These are phyloP conservation scores for Petrocephalus schoutedeni DNA, from an alignment of 2,797 vertebrate species.

Conservation along the genomic window DNA sequence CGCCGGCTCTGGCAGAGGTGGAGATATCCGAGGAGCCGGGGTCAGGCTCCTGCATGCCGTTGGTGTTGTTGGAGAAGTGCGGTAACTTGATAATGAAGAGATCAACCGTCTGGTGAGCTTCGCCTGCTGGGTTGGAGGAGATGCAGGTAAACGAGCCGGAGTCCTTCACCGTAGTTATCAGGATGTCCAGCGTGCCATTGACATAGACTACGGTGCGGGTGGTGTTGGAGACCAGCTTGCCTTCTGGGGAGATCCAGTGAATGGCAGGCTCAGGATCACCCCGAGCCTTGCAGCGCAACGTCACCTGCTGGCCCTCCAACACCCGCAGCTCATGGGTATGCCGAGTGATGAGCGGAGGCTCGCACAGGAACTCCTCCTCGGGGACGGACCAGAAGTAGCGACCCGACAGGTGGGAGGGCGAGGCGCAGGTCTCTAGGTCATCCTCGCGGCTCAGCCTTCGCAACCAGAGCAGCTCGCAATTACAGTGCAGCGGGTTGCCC, in stretches of 20 bases:
- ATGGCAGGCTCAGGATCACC: conserved; percentile 93
- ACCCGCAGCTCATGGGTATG: conserved; percentile 90
- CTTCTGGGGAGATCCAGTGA: conserved; percentile 96
- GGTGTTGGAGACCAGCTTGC: conserved; percentile 91
- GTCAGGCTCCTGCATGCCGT: conserved; percentile 81
- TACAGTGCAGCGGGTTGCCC: conserved; percentile 93
- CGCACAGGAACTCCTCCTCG: conserved; percentile 95
- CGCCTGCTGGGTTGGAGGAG: conserved; percentile 92
- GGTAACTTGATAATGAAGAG: conserved; percentile 92
- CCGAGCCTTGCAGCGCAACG: conserved; percentile 85
- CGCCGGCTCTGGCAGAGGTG: conserved; percentile 86
- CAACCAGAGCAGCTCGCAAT: conserved; percentile 94
- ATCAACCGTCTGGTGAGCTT: conserved; percentile 85
- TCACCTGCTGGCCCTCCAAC: conserved; percentile 90
- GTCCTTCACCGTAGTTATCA: conserved; percentile 96
- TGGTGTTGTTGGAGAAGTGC: conserved; percentile 86
- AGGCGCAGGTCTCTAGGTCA: conserved; percentile 92
- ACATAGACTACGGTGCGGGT: conserved; percentile 79
- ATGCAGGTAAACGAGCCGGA: conserved; percentile 95
- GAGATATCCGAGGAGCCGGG: conserved; percentile 95
- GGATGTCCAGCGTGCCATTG: conserved; percentile 91
- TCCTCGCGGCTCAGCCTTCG: conserved; percentile 84
- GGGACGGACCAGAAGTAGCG: conserved; percentile 98
- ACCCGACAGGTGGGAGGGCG: conserved; percentile 82
- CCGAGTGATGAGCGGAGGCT: conserved; percentile 93